Evolutionary conservation across 92 coral and sea anemone genomes (phyloP).

Genomic region (Epizoanthus rinbou): DNA sequence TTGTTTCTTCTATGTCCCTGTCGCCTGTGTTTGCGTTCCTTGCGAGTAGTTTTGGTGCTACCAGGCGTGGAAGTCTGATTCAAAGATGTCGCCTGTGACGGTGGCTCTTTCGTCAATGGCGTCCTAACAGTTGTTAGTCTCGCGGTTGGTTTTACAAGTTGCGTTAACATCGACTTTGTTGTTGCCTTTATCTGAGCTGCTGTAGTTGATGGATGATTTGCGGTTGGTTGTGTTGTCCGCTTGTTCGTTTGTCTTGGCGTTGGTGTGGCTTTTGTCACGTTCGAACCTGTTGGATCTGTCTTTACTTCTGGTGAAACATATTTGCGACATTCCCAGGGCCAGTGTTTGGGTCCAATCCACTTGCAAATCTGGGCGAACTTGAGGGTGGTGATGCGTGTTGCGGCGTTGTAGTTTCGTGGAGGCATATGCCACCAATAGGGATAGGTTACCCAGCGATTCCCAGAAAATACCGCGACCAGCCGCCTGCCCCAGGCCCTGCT

Average conservation of each 20-base stretch:
- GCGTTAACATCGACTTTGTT: neutral
- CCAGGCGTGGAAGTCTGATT: neutral
- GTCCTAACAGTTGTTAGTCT: neutral
- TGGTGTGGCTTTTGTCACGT: neutral
- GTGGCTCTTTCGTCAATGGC: neutral
- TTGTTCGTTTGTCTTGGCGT: neutral
- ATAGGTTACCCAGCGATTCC: conserved; percentile 76
- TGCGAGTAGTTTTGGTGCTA: neutral
- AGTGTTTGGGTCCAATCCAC: conserved; percentile 78
- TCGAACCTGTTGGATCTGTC: neutral
- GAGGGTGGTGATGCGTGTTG: conserved; percentile 73
- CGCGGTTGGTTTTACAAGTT: neutral
- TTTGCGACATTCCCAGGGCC: conserved; percentile 32
- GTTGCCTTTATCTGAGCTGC: neutral
- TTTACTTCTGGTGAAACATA: conserved; percentile 6
- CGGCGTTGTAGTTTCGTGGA: conserved; percentile 82
- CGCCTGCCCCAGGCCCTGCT: conserved; percentile 55
- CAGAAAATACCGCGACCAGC: conserved; percentile 89
- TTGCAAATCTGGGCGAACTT: conserved; percentile 85
- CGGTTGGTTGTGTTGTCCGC: neutral
- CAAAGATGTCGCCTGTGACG: neutral
- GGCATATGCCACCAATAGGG: conserved; percentile 56
- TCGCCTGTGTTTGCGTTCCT: conserved; percentile 12
- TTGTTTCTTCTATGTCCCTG: conserved; percentile 10
- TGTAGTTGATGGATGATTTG: neutral